These are phyloP conservation scores for Pempheris klunzingeri DNA, from an alignment of 2,797 vertebrate genomes.

Conservation along the genomic window DNA sequence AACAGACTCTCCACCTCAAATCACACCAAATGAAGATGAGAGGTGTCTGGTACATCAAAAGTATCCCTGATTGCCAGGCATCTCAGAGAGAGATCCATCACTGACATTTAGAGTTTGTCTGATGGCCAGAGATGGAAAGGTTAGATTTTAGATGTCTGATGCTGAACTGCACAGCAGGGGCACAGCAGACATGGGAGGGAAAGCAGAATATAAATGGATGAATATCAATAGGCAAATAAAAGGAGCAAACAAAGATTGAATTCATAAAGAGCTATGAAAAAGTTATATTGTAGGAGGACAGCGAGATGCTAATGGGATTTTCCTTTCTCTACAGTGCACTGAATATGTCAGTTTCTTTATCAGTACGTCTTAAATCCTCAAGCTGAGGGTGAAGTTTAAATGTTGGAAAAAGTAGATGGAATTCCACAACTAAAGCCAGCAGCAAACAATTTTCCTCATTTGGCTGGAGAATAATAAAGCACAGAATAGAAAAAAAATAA, in stretches of 20 bases:
- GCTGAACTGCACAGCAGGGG: conserved; percentile 62
- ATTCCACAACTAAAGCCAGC: conserved; percentile 59
- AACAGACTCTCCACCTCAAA: conserved; percentile 56
- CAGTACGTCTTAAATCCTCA: conserved; percentile 50
- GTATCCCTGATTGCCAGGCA: conserved; percentile 66
- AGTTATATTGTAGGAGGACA: conserved; percentile 29
- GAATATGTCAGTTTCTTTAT: conserved; percentile 61
- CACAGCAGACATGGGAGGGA: conserved; percentile 8
- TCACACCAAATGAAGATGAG: conserved; percentile 73
- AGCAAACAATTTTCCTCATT: conserved; percentile 61
- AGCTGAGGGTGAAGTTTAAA: conserved; percentile 56
- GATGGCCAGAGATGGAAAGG: conserved; percentile 78
- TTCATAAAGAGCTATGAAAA: conserved; percentile 35
- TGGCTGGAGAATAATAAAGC: conserved; percentile 59
- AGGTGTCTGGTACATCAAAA: conserved; percentile 72
- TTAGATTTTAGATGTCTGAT: conserved; percentile 79
- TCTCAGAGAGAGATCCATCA: conserved; percentile 70
- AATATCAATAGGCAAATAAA: conserved; percentile 52
- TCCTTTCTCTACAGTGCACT: conserved; percentile 33
- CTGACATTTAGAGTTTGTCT: conserved; percentile 82
- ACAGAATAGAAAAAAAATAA: conserved; percentile 25
- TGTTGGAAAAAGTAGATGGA: conserved; percentile 39
- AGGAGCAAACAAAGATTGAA: conserved; percentile 30
- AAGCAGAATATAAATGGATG: conserved; percentile 44
- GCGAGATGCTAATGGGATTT: conserved; percentile 61